Evolutionary conservation across 2,113 vertebrate genomes (phyloP).

Genomic region (human (Homo sapiens)): DNA sequence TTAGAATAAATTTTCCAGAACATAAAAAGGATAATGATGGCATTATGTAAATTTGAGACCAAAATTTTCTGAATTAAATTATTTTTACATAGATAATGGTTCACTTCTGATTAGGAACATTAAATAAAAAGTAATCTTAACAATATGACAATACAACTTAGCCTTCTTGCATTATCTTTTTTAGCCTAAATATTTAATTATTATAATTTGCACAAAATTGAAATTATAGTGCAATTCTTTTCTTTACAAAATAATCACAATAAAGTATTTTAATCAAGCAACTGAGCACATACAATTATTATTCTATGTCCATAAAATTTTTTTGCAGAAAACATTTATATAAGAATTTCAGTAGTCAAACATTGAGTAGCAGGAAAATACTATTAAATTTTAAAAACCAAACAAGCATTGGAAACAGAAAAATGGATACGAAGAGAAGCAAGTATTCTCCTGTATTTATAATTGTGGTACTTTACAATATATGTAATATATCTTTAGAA

Average conservation of each 20-base stretch:
- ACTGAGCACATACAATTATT: not conserved
- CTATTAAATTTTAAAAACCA: constrained; percentile 25
- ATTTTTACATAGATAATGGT: not conserved
- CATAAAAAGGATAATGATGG: not conserved
- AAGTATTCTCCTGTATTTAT: not conserved
- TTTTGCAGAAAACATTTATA: not conserved
- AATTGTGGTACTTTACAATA: not conserved
- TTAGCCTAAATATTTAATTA: constrained; percentile 16
- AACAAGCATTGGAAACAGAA: not conserved
- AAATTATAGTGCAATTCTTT: constrained; percentile 28
- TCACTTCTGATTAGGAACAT: not conserved
- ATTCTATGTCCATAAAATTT: not conserved
- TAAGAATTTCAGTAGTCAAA: not conserved
- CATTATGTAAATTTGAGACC: not conserved
- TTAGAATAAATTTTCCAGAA: constrained; percentile 23
- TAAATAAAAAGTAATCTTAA: not conserved
- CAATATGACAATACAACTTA: not conserved
- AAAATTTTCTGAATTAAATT: not conserved
- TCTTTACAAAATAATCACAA: not conserved
- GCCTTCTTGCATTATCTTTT: not conserved
- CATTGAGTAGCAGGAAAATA: not conserved
- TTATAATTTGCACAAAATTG: constrained; percentile 22
- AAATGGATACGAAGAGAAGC: not conserved
- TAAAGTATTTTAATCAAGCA: not conserved
- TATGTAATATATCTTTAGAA: constrained; percentile 17